A percentile compares a stretch with the other conserved stretches of the same genome.
phyloP scores from a whole-genome alignment of 1,140 invertebrate genomes.

The Anastatus disparis region DNA sequence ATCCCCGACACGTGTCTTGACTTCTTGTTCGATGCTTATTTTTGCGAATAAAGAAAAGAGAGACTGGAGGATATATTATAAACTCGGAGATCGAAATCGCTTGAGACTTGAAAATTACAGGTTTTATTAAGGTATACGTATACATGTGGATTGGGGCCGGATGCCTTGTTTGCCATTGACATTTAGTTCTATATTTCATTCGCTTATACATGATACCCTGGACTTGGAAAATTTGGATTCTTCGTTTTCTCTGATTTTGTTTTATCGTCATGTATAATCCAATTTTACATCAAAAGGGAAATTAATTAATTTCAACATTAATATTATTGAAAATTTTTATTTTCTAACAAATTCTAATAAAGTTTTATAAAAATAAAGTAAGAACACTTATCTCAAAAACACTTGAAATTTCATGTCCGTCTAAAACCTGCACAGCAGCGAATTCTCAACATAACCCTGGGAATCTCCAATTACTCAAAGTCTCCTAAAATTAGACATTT shows the following conservation, averaged over 20 bases:
- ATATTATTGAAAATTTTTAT: no score
- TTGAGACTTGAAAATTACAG: slow-evolving; percentile 32
- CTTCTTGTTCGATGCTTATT: background rate
- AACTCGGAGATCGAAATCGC: slow-evolving; percentile 11
- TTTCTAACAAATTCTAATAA: no score
- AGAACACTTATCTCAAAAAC: no score
- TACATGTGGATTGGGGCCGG: slow-evolving; percentile 7
- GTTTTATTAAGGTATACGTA: no score
- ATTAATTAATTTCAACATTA: no score
- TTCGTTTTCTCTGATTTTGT: no score
- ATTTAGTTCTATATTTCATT: background rate
- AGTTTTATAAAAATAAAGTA: no score
- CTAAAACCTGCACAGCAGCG: background rate
- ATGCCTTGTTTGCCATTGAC: slow-evolving; percentile 22
- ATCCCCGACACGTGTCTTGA: slow-evolving; percentile 34
- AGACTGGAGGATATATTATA: background rate
- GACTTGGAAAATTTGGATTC: no score
- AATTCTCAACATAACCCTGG: slow-evolving; percentile 4
- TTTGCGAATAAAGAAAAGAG: slow-evolving; percentile 22
- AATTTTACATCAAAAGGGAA: no score
- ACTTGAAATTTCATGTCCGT: background rate
- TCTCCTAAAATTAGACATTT: slow-evolving; percentile 41
- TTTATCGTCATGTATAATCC: no score
- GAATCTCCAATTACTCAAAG: slow-evolving; percentile 31
- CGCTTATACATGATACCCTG: background rate